Evolutionary conservation across 2,113 vertebrate genomes (phyloP), one percentile per base, ranked within the genome.

Genomic region (Clupea harengus): DNA sequence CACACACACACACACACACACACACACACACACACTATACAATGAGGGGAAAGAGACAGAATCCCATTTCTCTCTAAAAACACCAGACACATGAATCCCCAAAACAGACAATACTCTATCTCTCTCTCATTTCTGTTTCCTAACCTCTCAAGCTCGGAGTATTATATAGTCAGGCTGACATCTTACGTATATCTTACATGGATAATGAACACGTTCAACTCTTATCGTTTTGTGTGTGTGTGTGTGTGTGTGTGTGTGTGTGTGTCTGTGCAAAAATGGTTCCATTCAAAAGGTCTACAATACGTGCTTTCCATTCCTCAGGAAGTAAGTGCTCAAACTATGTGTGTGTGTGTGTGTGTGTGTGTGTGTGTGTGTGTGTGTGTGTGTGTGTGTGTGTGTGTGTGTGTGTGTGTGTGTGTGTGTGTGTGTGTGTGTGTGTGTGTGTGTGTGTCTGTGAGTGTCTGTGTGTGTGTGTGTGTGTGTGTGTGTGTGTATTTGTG

Each of bases 381-480:
- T n/a, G 60, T 67, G 60, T 67, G 60, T 10, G 25, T n/a, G 2
- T 25, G 8, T 67, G 25, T 28, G 32, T 46, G 17, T 81, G 54
- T 47, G 20, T 82, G 20, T 49, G 15, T 82, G 75, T 22, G 75
- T 47, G 18, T 82, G 45, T 49, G 45, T 82, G 81, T 81, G 39
- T 83, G 52, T 83, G 22, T 80, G 5, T 45, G 13, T 57, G 60
- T n/a, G n/a, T n/a, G 60, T 67, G 60, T 67, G 60, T 10, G 25
- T n/a, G 2, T 25, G 8, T 67, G 25, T n/a, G n/a, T 28, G 32
- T 46, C n/a, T 81, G 54, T 47, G 20, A 49, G 20, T 49, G 15
- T 82, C 52, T 22, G 75, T 47, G 18, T 82, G 45, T 49, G 45
- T 82, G 81, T 81, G 39, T 83, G 52, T 83, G 22, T 80, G 5